Base-by-base conservation (phyloP, 2,888 invertebrate genomes). In the Bombylius discolor region DNA sequence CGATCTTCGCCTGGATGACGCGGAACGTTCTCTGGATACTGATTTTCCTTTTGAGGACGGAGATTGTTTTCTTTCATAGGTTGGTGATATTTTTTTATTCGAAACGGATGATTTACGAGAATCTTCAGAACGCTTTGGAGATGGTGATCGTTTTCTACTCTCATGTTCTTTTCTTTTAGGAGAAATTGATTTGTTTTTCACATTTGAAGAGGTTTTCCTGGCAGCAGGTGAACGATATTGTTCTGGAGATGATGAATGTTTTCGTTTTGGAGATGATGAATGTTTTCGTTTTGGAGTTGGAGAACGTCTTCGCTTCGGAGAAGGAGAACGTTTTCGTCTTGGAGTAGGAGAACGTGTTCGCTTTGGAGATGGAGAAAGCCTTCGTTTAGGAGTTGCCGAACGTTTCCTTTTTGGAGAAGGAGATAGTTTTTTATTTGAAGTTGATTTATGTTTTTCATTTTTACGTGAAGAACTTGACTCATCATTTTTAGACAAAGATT, bases 401-500 rank as follows among this genome's bases (percentile, higher is more conserved):
- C 48, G 53, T 49, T 53, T 59, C 51, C 45, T 32, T 9, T 55
- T 51, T 7, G 42, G 52, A 33, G 66, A 65, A 34, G 48, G 48
- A 36, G 68, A 60, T 64, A 59, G 61, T 60, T 63, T 61, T 59
- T 63, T 61, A 53, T 64, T 56, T 50, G 57, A 42, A 11, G 8
- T 42, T 11, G 39, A 42, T 42, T 42, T 42, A 11, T 42, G 8
- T 8, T 36, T 36, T 36, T 23, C 23, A 23, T 23, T 23, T 23
- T 23, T 23, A 23, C 3, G 23, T 23, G 23, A 23, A 23, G 34
- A 36, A 36, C 7, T 3, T 11, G 9, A 44, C 3, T 58, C 63
- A 63, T 60, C 70, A 64, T 58, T 69, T 61, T 36, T 72, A 64
- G 56, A 64, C 57, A 23, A 23, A 31, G 71, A 62, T 62, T 70